Conservation (phyloP, 2,113 vertebrate genomes). For the Calonectris borealis region DNA sequence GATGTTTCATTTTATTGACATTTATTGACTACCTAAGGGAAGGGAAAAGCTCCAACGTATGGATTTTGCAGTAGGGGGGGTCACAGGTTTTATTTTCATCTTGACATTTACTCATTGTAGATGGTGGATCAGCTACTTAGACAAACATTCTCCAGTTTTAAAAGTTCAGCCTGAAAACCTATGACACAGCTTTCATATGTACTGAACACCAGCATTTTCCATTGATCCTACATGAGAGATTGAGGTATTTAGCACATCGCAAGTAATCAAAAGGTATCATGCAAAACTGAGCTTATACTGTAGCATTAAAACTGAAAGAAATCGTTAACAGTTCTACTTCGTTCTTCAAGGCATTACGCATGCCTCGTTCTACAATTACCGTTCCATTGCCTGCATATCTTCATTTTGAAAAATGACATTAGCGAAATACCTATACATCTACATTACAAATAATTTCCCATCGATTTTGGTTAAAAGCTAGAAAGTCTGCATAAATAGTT, state of each 20-base stretch:
- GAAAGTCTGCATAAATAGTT: slow-evolving; percentile 23
- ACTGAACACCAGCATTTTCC: neutral
- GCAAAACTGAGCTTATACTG: neutral
- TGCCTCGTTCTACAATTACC: neutral
- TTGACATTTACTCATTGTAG: slow-evolving; percentile 44
- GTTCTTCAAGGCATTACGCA: neutral
- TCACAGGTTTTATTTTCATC: slow-evolving; percentile 35
- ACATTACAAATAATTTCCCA: neutral
- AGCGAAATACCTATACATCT: neutral
- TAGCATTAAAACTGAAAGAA: neutral
- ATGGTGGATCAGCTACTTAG: neutral
- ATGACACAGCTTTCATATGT: neutral
- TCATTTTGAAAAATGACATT: neutral
- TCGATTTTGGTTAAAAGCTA: slow-evolving; percentile 33
- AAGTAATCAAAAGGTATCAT: neutral
- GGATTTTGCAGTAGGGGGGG: slow-evolving; percentile 20
- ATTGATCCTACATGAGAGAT: neutral
- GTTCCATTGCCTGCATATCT: neutral
- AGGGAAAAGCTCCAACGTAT: slow-evolving; percentile 9
- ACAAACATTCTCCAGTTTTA: slow-evolving; percentile 39
- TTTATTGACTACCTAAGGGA: slow-evolving; percentile 20
- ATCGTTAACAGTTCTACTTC: neutral
- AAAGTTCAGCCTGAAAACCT: slow-evolving; percentile 36
- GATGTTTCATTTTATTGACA: neutral
- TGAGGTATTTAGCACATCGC: neutral